These are phyloP conservation scores for Listronotus oregonensis DNA, from an alignment of 1,140 invertebrate species.

Conservation along the genomic window DNA sequence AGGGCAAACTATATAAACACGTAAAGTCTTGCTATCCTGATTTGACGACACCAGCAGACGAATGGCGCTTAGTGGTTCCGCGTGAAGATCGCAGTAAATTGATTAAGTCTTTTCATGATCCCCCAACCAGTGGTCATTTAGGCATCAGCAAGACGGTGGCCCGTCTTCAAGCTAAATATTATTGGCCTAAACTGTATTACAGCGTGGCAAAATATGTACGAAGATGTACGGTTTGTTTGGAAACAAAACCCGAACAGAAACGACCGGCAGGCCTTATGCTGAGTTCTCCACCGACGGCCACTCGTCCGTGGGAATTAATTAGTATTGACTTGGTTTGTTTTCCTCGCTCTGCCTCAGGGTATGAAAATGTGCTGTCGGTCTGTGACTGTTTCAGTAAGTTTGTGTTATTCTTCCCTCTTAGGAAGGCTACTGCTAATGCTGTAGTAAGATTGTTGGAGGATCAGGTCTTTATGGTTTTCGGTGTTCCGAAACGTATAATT, in stretches of 20 bases:
- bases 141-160: conserved; percentile 39
- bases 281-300: not conserved
- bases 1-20: conserved; percentile 5
- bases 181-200: conserved; percentile 27
- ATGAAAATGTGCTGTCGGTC: conserved; percentile 22
- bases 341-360: conserved; percentile 2
- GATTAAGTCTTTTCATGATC: conserved; percentile 17
- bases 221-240: conserved; percentile 14
- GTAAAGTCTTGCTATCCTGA: not conserved
- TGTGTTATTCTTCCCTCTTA: conserved; percentile 17
- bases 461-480: conserved; percentile 24
- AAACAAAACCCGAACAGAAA: conserved; percentile 27
- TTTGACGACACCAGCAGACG: not conserved
- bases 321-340: conserved; percentile 23
- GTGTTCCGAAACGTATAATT: conserved; percentile 34
- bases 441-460: conserved; percentile 21
- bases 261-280: conserved; percentile 20
- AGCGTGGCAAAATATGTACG: conserved; percentile 18
- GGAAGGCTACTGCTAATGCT: conserved; percentile 12
- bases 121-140: conserved; percentile 16
- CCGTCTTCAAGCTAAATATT: conserved; percentile 17
- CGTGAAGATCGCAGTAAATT: conserved; percentile 5
- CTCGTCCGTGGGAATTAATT: conserved; percentile 26
- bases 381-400: conserved; percentile 30
- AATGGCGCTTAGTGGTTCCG: not conserved